Evolutionary conservation across 2,113 vertebrate species (phyloP), one percentile per base, ranked within the genome.

Genomic region (Cavia aperea): DNA sequence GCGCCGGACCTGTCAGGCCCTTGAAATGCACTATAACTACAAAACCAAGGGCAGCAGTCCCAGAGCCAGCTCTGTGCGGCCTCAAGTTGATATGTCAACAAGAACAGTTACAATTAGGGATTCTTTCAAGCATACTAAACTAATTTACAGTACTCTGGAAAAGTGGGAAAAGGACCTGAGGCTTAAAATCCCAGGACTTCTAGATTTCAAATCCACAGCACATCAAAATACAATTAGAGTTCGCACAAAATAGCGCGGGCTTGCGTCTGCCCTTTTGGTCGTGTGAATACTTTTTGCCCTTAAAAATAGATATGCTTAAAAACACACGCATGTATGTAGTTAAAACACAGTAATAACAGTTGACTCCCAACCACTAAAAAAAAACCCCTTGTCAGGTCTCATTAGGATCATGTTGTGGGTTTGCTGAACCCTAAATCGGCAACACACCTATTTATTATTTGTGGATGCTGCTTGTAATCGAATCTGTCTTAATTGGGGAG

Each of bases 1-100:
- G 98, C 98, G 97, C 98, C 98, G 98, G 98, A 99, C 98, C 98
- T 99, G 99, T 99, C 99, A 99, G 98, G 98, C 98, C 89, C 97
- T 98, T 98, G 98, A 99, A 99, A 99, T 98, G 98, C 98, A 97
- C 98, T 98, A 98, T 97, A 98, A 97, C 97, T 97, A 97, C 97
- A 97, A 97, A 98, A 97, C 96, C 96, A 96, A 97, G 97, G 97
- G 97, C 98, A 97, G 97, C 90, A 96, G 97, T 98, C 98, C 98
- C 98, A 98, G 97, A 98, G 97, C 97, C 96, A 97, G 98, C 97
- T 98, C 98, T 98, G 98, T 98, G 98, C 98, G 98, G 98, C 98
- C 98, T 98, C 98, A 98, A 97, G 98, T 96, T 98, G 99, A 98
- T 98, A 98, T 98, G 98, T 99, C 98, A 98, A 98, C 98, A 98